These are phyloP conservation scores for Drosophila varians DNA, from an alignment of 1,140 invertebrate species.

Conservation along the genomic window DNA sequence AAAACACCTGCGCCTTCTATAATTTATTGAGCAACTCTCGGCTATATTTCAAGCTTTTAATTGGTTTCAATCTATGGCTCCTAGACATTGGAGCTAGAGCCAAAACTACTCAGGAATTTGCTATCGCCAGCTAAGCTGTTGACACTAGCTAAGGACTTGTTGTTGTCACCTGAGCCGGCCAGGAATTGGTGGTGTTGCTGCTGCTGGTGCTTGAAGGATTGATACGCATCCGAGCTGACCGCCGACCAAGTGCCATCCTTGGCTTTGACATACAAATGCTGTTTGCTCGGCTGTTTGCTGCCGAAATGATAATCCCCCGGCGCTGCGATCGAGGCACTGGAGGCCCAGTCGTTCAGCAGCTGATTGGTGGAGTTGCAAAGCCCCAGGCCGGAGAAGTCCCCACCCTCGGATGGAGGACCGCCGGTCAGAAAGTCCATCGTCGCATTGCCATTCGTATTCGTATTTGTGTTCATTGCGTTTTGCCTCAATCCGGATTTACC, in stretches of 20 bases:
- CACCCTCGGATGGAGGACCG: conserved; percentile 46
- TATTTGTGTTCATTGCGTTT: not conserved
- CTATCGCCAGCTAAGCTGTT: conserved; percentile 65
- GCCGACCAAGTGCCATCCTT: conserved; percentile 83
- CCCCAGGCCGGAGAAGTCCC: conserved; percentile 59
- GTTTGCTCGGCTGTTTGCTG: conserved; percentile 75
- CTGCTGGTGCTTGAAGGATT: conserved; percentile 65
- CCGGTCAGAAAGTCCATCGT: conserved; percentile 66
- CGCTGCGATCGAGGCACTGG: conserved; percentile 72
- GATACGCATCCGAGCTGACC: conserved; percentile 79
- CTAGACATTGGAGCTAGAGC: conserved; percentile 75
- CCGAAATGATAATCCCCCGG: conserved; percentile 77
- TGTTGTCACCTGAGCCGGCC: conserved; percentile 63
- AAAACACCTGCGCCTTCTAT: conserved; percentile 7
- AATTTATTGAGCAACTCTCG: conserved; percentile 61
- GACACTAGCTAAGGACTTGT: conserved; percentile 65
- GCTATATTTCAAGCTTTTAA: conserved; percentile 22
- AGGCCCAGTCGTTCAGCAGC: conserved; percentile 80
- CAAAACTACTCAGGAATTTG: conserved; percentile 81
- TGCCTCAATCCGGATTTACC: conserved; percentile 51
- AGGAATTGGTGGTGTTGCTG: conserved; percentile 62
- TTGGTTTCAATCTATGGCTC: not conserved
- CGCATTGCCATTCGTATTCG: conserved; percentile 1
- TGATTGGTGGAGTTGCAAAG: conserved; percentile 81
- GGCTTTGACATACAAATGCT: conserved; percentile 81